phyloP scores from a whole-genome alignment of 2,888 invertebrate species.

The Microctonus brassicae region DNA sequence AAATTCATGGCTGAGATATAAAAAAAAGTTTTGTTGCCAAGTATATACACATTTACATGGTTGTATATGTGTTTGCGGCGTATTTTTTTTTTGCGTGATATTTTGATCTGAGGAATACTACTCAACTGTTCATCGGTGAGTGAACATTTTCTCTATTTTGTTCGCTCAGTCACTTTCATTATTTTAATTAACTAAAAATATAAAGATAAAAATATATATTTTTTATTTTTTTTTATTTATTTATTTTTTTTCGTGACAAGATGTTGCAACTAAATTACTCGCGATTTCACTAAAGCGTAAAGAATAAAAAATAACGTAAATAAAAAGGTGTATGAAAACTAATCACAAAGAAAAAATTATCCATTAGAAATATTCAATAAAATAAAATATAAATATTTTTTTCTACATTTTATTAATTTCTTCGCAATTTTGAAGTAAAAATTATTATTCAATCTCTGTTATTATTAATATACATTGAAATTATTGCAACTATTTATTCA shows the following conservation, averaged over 20 bases:
- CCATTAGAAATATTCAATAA: neutral
- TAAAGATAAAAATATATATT: too few relatives aligned
- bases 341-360: neutral
- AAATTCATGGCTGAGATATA: too few relatives aligned
- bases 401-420: too few relatives aligned
- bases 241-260: too few relatives aligned
- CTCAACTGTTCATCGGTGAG: constrained; percentile 28
- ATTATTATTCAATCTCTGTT: too few relatives aligned
- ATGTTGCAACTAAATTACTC: neutral
- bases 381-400: constrained; percentile 2
- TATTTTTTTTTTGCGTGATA: neutral
- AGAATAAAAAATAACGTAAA: neutral
- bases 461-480: too few relatives aligned
- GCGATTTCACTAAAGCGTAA: neutral
- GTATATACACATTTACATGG: too few relatives aligned
- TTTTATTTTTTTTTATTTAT: too few relatives aligned
- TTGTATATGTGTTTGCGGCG: neutral
- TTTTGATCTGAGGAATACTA: constrained; percentile 6
- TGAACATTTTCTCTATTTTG: neutral
- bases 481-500: too few relatives aligned
- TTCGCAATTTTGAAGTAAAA: too few relatives aligned
- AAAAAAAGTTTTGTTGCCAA: too few relatives aligned
- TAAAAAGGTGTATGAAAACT: neutral
- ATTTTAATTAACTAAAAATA: neutral
- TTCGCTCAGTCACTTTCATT: neutral